Evolutionary conservation across 2,113 vertebrate species (phyloP).

Genomic region (Origma solitaria): DNA sequence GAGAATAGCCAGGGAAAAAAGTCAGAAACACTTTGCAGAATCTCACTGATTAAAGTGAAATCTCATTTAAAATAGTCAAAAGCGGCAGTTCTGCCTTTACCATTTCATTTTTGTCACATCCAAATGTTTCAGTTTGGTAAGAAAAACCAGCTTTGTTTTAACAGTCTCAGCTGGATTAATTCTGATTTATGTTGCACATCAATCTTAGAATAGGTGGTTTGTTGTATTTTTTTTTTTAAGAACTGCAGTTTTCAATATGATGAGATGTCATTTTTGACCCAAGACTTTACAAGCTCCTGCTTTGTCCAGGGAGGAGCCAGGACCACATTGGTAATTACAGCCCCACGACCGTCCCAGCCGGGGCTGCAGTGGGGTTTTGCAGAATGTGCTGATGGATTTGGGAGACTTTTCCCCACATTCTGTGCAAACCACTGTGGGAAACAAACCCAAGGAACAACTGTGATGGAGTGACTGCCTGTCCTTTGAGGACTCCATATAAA

Average conservation of each 20-base stretch:
- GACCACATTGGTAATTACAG: neutral
- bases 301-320: neutral
- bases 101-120: neutral
- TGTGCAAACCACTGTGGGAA: neutral
- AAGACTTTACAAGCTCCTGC: neutral
- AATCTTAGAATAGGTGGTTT: neutral
- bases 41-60: neutral
- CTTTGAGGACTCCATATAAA: neutral
- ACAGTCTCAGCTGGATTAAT: neutral
- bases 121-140: neutral
- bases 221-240: neutral
- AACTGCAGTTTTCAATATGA: neutral
- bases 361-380: neutral
- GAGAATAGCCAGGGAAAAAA: slow-evolving; percentile 1
- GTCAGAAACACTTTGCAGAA: neutral
- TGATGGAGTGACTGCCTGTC: neutral
- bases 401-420: neutral
- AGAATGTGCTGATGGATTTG: neutral
- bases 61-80: neutral
- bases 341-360: fast-evolving
- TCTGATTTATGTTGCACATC: neutral
- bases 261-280: neutral
- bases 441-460: neutral
- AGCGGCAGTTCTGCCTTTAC: neutral
- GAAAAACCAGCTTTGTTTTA: slow-evolving; percentile 19